phyloP scores from a whole-genome alignment of 64 coral and sea anemone genomes.

The Astreopora myriophthalma region DNA sequence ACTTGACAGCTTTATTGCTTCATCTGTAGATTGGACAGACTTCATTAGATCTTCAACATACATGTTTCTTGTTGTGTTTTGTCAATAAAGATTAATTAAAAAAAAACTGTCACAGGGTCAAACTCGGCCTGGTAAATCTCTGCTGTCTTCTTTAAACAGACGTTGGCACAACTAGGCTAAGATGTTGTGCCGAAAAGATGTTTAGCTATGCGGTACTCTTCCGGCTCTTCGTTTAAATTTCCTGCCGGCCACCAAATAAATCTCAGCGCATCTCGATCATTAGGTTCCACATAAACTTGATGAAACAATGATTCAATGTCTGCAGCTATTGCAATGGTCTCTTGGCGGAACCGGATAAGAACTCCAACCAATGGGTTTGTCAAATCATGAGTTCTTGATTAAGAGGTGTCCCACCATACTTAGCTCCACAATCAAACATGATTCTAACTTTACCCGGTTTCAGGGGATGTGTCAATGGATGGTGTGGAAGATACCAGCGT shows the following conservation, averaged over 20 bases:
- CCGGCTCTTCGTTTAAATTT: slow-evolving; percentile 25
- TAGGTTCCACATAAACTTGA: slow-evolving; percentile 23
- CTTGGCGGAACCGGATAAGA: slow-evolving; percentile 44
- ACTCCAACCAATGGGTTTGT: slow-evolving; percentile 44
- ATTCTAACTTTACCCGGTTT: neutral
- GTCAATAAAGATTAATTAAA: too few species aligned
- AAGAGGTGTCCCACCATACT: slow-evolving; percentile 1
- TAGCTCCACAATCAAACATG: neutral
- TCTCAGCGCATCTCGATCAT: slow-evolving; percentile 35
- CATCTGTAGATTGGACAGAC: neutral
- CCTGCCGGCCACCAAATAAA: slow-evolving; percentile 31
- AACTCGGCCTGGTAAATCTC: neutral
- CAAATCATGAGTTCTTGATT: slow-evolving; percentile 47
- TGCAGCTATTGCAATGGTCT: slow-evolving; percentile 42
- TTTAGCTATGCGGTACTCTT: slow-evolving; percentile 34
- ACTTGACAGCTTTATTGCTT: neutral
- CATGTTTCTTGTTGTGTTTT: neutral
- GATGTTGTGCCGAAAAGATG: slow-evolving; percentile 39
- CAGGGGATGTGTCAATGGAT: neutral
- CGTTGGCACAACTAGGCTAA: slow-evolving; percentile 2
- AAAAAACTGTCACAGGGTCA: neutral
- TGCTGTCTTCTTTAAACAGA: slow-evolving; percentile 23
- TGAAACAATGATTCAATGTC: slow-evolving; percentile 66
- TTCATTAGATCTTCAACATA: slow-evolving; percentile 23
- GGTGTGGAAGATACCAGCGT: slow-evolving; percentile 37